Conservation (phyloP, 2,113 vertebrate genomes). For the Chrysemys picta region DNA sequence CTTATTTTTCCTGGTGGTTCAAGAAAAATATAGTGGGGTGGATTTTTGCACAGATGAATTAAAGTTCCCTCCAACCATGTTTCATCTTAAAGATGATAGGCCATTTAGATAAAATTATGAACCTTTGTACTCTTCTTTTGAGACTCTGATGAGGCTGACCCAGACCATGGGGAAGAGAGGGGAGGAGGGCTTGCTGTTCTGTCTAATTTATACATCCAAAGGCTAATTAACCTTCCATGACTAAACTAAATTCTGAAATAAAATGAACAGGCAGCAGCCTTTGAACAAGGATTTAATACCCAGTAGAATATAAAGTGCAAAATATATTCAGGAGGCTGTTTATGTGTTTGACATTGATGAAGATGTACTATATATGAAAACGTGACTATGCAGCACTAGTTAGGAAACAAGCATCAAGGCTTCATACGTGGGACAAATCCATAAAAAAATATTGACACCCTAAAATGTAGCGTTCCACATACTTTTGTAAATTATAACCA, state of each 20-base stretch:
- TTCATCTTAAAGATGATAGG: conserved; percentile 16
- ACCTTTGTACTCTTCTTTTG: conserved; percentile 22
- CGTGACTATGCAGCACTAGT: not conserved
- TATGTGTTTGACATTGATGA: conserved; percentile 36
- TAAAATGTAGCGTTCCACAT: not conserved
- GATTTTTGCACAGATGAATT: not conserved
- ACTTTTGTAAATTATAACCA: not conserved
- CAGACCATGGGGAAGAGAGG: not conserved
- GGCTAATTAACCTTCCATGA: conserved; percentile 57
- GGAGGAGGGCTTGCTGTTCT: conserved; percentile 7
- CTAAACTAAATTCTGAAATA: conserved; percentile 56
- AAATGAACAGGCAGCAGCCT: conserved; percentile 20
- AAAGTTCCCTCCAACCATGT: not conserved
- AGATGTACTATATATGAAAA: conserved; percentile 23
- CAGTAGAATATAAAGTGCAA: conserved; percentile 36
- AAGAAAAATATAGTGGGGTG: not conserved
- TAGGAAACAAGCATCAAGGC: not conserved
- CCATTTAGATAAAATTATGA: conserved; percentile 60
- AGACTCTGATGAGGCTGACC: conserved; percentile 1
- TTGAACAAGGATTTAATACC: conserved; percentile 47
- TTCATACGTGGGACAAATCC: not conserved
- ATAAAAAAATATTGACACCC: not conserved
- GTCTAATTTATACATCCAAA: conserved; percentile 49
- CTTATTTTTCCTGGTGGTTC: not conserved
- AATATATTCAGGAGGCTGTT: not conserved